Evolutionary conservation across 2,888 invertebrate species (phyloP).

Genomic region (Protonemura montana): DNA sequence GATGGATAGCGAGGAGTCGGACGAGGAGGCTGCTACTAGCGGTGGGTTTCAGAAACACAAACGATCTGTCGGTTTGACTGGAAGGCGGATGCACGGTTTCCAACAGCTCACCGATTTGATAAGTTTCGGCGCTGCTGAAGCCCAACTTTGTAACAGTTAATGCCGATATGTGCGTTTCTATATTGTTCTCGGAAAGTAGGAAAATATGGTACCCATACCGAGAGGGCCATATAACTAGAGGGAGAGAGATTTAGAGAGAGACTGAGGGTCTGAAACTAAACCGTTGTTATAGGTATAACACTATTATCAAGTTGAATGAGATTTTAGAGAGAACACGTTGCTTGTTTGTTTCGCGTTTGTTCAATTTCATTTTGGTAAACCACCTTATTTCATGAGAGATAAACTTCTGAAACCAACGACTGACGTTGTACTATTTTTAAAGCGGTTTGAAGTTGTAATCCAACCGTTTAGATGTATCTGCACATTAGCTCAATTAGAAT

Average conservation of each 20-base stretch:
- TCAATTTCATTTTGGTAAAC: background rate
- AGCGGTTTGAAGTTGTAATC: too few relatives aligned
- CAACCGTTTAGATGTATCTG: too few relatives aligned
- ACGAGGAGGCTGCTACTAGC: background rate
- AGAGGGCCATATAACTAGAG: background rate
- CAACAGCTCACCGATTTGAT: background rate
- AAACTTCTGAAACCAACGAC: too few relatives aligned
- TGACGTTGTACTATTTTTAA: too few relatives aligned
- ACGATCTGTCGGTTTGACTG: background rate
- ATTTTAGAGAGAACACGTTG: background rate
- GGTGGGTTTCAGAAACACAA: background rate
- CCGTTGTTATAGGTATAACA: background rate
- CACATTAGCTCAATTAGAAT: too few relatives aligned
- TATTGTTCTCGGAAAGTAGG: background rate
- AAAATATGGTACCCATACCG: background rate
- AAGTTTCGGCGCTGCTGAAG: background rate
- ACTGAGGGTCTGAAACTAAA: background rate
- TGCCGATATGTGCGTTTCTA: background rate
- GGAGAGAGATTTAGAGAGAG: background rate
- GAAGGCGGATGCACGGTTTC: background rate
- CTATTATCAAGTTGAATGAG: conserved; percentile 4
- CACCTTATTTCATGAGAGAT: background rate
- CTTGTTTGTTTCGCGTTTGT: background rate
- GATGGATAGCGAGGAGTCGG: background rate
- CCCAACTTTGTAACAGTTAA: background rate